Evolutionary conservation across 53 echinoderm and acorn worm genomes (phyloP), one percentile per base, ranked within the genome.

Genomic region (Mesocentrotus franciscanus): DNA sequence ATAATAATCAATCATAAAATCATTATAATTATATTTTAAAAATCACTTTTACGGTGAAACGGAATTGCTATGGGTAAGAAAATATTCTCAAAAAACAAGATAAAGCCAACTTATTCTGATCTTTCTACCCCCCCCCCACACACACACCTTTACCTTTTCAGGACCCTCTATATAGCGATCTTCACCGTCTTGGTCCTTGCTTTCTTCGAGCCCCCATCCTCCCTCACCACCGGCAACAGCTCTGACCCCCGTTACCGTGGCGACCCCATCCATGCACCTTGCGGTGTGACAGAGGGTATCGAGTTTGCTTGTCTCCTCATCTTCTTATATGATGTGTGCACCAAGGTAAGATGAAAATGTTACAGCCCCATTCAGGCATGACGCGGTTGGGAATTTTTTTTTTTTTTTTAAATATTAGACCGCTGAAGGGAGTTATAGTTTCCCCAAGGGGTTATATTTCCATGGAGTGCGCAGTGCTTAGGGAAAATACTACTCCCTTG

Each of bases 181-280:
- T 94, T 96, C 64, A 96, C 97, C 32, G 93, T 99, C 81, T 97
- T 98, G 16, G 33, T 97, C 1, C 95, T 99, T 20, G 99, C 99
- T 3, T 99, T 99, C 95, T 96, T 99, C 76, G 99, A 99, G 79
- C 89, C 93, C 18, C 99, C 99, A 32, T 99, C 99, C 1, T 99
- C 99, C 10, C 70, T 99, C 9, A 98, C 99, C 0, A 96, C 95
- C 0, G 96, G 96, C 8, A 93, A 71, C 92, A 97, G 96, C 59
- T 96, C 99, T 1, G 99, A 99, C 85, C 99, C 99, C 9, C 95
- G 98, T 90, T 98, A 99, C 95, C 95, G 97, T 35, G 97, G 97
- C 15, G 95, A 96, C 20, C 96, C 87, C 34, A 58, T 89, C 66
- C 71, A 96, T 16, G 95, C 96, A 0, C 97, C 98, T 0, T 99